Evolutionary conservation across 2,113 vertebrate genomes (phyloP).

Genomic region (Heloderma charlesbogerti): DNA sequence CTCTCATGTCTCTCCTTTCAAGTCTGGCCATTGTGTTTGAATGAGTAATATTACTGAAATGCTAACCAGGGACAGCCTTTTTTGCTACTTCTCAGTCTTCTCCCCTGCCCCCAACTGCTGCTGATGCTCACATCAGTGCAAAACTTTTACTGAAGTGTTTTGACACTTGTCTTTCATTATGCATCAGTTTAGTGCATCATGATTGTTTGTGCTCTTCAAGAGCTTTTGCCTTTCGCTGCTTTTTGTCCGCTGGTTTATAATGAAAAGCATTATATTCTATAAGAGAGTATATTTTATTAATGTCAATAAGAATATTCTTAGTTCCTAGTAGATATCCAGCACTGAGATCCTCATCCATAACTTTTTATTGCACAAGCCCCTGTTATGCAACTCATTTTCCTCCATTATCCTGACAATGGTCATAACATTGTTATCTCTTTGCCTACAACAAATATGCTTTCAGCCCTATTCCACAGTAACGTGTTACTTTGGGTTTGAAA

Average conservation of each 20-base stretch:
- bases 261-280: not conserved
- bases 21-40: not conserved
- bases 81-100: not conserved
- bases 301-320: not conserved
- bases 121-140: not conserved
- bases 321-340: not conserved
- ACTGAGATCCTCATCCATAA: not conserved
- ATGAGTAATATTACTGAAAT: not conserved
- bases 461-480: not conserved
- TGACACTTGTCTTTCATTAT: not conserved
- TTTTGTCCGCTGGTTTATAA: not conserved
- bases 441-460: not conserved
- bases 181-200: not conserved
- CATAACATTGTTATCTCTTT: not conserved
- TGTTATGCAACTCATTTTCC: not conserved
- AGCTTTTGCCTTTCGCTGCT: not conserved
- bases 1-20: not conserved
- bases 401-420: not conserved
- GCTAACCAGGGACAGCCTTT: not conserved
- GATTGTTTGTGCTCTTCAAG: not conserved
- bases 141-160: not conserved
- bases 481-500: not conserved
- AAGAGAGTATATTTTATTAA: not conserved
- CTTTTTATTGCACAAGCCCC: not conserved
- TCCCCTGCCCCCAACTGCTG: not conserved